Evolutionary conservation across 2,113 vertebrate genomes (phyloP).

Genomic region (Sceloporus undulatus): DNA sequence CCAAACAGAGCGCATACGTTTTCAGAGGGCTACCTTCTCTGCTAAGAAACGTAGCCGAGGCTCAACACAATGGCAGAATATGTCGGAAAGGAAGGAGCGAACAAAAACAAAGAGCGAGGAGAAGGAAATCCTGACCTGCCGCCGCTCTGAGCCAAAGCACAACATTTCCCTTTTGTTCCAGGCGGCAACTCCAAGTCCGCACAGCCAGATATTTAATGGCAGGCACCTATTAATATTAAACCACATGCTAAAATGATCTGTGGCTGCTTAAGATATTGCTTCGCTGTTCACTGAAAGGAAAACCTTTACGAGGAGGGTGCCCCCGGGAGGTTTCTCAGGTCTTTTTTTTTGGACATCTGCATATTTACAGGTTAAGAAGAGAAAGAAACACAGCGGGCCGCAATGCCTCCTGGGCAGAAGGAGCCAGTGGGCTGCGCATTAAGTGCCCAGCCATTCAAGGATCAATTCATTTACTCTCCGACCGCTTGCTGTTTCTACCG

Average conservation of each 20-base stretch:
- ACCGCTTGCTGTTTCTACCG: slow-evolving; percentile 39
- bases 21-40: background rate
- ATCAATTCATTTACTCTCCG: slow-evolving; percentile 5
- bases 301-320: background rate
- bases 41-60: no score
- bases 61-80: no score
- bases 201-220: slow-evolving; percentile 44
- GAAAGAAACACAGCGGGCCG: background rate
- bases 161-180: background rate
- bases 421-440: background rate
- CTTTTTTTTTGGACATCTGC: background rate
- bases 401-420: background rate
- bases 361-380: background rate
- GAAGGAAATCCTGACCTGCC: background rate
- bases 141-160: background rate
- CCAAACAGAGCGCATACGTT: no score
- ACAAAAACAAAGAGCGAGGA: background rate
- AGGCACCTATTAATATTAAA: slow-evolving; percentile 28
- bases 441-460: background rate
- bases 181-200: slow-evolving; percentile 34
- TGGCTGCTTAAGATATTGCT: slow-evolving; percentile 53
- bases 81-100: background rate
- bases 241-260: slow-evolving; percentile 30
- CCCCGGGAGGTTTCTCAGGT: background rate
- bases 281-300: slow-evolving; percentile 20